phyloP scores from a whole-genome alignment of 2,113 vertebrate genomes.

The Vulpes ferrilata region DNA sequence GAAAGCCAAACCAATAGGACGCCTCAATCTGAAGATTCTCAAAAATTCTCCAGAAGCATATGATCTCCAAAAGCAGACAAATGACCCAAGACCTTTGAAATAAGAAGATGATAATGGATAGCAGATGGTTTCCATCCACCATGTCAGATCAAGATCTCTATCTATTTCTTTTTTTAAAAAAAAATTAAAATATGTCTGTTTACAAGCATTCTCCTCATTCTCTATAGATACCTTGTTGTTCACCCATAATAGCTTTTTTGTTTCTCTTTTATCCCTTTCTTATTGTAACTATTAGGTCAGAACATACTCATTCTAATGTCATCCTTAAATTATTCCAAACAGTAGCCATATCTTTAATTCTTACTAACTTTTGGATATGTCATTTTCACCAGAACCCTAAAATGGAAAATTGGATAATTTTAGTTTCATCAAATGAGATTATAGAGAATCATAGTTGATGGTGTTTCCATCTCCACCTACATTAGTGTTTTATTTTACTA shows the following conservation, averaged over 20 bases:
- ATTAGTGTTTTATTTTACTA: neutral
- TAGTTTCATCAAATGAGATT: neutral
- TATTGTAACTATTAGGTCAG: neutral
- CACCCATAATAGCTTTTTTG: neutral
- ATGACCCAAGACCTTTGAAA: neutral
- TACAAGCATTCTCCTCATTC: neutral
- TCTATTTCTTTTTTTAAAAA: neutral
- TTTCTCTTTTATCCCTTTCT: neutral
- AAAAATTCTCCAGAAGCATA: neutral
- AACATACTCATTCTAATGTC: neutral
- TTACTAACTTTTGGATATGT: neutral
- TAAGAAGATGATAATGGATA: neutral
- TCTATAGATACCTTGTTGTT: neutral
- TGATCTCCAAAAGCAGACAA: neutral
- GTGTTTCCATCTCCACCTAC: neutral
- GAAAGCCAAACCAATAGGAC: neutral
- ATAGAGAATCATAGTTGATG: neutral
- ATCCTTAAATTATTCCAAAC: neutral
- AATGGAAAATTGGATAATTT: neutral
- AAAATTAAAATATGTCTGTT: neutral
- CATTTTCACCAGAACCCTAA: neutral
- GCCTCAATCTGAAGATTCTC: neutral
- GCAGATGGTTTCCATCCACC: neutral
- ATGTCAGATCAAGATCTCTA: neutral
- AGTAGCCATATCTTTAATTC: neutral